phyloP scores from a whole-genome alignment of 30 jellyfish, hydroid and myxozoan genomes.

The Aurelia sp. region DNA sequence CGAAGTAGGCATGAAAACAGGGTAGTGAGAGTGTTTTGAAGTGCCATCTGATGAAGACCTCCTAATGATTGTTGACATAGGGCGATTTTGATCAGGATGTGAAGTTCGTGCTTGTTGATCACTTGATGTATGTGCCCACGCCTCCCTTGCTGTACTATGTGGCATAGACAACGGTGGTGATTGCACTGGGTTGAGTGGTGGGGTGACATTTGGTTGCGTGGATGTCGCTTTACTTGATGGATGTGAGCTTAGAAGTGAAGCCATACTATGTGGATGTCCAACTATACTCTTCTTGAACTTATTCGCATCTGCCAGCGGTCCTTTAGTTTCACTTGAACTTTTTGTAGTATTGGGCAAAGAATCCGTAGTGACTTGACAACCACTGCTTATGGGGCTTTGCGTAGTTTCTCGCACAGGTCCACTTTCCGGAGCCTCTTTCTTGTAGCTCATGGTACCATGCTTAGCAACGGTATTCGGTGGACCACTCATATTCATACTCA shows the following conservation, averaged over 20 bases:
- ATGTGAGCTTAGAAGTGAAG: slow-evolving; percentile 44
- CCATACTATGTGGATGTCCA: slow-evolving; percentile 68
- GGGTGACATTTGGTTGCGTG: neutral
- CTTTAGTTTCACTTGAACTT: neutral
- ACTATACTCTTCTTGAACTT: slow-evolving; percentile 34
- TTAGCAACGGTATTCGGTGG: slow-evolving; percentile 25
- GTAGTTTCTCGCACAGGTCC: neutral
- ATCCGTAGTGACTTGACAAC: neutral
- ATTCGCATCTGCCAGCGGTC: neutral
- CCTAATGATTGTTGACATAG: neutral
- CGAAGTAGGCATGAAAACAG: neutral
- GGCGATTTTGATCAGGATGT: neutral
- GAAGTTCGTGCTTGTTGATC: neutral
- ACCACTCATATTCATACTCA: slow-evolving; percentile 17
- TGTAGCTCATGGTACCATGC: slow-evolving; percentile 13
- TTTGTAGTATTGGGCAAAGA: neutral
- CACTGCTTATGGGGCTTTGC: neutral
- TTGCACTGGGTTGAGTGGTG: neutral
- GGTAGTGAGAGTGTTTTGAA: neutral
- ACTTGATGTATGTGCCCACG: neutral
- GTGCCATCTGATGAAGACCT: neutral
- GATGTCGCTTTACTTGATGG: slow-evolving; percentile 16
- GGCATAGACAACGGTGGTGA: slow-evolving; percentile 1
- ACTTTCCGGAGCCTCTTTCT: neutral
- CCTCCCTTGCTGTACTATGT: neutral